A percentile compares a stretch with the other conserved stretches of the same genome.
These are phyloP conservation scores for Orthosia gracilis DNA, from an alignment of 2,888 invertebrate genomes.

Conservation along the genomic window DNA sequence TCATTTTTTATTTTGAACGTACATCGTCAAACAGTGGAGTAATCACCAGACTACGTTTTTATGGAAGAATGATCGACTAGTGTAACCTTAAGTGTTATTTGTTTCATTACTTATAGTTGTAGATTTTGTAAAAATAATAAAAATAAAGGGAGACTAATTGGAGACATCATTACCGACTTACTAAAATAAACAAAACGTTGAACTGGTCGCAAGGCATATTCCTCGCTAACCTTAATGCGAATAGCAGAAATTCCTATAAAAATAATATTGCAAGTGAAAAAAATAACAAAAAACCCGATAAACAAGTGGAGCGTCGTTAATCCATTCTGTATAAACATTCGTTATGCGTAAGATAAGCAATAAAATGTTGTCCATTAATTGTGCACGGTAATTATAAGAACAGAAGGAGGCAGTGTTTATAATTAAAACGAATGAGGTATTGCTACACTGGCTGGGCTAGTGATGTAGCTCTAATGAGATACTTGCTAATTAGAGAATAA, in stretches of 20 bases:
- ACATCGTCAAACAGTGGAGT: too few relatives aligned
- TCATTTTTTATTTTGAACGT: too few relatives aligned
- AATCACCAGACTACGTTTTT: too few relatives aligned
- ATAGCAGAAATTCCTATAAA: constrained; percentile 37
- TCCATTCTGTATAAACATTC: constrained; percentile 76
- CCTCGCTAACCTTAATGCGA: constrained; percentile 9
- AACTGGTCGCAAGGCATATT: constrained; percentile 9
- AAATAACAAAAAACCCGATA: constrained; percentile 63
- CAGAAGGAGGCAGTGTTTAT: constrained; percentile 86
- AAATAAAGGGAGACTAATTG: background rate
- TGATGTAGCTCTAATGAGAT: constrained; percentile 89
- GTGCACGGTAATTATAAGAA: constrained; percentile 86
- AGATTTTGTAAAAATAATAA: background rate
- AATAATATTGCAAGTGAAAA: constrained; percentile 47
- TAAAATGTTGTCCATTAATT: constrained; percentile 85
- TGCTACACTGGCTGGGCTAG: constrained; percentile 80
- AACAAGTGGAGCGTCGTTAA: constrained; percentile 69
- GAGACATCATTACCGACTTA: constrained; percentile 8
- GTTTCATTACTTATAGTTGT: background rate
- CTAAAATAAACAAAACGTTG: background rate
- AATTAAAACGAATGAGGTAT: constrained; percentile 90
- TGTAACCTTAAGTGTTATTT: too few relatives aligned
- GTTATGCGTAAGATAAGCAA: constrained; percentile 82
- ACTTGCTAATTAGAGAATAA: constrained; percentile 90
- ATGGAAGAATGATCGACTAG: too few relatives aligned